phyloP scores from a whole-genome alignment of 2,797 vertebrate species.

The Zenarchopterus dispar region DNA sequence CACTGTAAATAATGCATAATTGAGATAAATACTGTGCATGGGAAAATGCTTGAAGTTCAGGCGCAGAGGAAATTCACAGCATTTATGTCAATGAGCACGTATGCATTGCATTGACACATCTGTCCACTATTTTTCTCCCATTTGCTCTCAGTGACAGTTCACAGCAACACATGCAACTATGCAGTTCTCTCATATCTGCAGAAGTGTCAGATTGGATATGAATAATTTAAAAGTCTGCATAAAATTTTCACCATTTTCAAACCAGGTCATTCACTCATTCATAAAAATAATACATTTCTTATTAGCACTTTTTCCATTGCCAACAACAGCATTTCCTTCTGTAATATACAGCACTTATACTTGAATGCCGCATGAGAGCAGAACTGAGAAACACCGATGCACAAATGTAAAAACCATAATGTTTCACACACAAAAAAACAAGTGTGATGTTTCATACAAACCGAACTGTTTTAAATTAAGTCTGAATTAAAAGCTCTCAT shows the following conservation, averaged over 20 bases:
- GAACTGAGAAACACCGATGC: not conserved
- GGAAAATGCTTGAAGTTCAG: not conserved
- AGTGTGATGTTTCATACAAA: not conserved
- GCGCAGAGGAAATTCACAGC: not conserved
- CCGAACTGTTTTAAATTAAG: not conserved
- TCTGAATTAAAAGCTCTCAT: slow-evolving; percentile 13
- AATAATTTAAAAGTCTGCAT: slow-evolving; percentile 24
- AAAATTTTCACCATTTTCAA: slow-evolving; percentile 17
- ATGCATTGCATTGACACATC: slow-evolving; percentile 4
- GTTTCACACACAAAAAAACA: not conserved
- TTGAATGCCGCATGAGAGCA: not conserved
- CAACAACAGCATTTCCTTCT: slow-evolving; percentile 5
- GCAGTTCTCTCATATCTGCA: not conserved
- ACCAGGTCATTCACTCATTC: slow-evolving; percentile 26
- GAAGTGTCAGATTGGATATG: slow-evolving; percentile 11
- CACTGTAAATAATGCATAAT: not conserved
- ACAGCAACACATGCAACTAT: slow-evolving; percentile 6
- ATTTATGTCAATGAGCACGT: not conserved
- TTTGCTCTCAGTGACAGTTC: not conserved
- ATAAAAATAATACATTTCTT: slow-evolving; percentile 7
- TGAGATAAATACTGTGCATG: not conserved
- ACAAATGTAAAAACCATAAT: not conserved
- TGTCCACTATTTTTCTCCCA: not conserved
- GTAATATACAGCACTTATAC: not conserved
- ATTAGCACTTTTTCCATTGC: not conserved